Conservation (phyloP, 2,113 vertebrate species). For the Galemys pyrenaicus region DNA sequence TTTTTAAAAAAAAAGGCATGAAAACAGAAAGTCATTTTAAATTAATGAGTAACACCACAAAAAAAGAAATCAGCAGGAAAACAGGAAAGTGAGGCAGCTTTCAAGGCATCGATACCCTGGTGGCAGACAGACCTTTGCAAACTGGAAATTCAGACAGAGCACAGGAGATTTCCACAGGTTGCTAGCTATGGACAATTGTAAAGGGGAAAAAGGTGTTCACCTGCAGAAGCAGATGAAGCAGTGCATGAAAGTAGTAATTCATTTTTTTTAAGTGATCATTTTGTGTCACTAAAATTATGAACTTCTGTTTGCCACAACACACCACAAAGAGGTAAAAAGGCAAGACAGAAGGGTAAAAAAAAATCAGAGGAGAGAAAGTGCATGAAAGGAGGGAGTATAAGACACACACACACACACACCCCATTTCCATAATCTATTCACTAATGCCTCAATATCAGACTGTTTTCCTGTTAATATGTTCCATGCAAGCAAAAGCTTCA, state of each 20-base stretch:
- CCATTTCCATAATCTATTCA: background rate
- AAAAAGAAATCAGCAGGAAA: too few species aligned
- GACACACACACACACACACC: background rate
- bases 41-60: too few species aligned
- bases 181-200: too few species aligned
- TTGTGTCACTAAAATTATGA: background rate
- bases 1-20: too few species aligned
- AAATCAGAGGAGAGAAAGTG: background rate
- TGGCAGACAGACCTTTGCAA: too few species aligned
- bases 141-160: too few species aligned
- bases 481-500: background rate
- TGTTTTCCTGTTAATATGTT: background rate
- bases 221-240: background rate
- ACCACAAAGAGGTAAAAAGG: background rate
- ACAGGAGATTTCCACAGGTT: too few species aligned
- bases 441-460: background rate
- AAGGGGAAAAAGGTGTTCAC: too few species aligned
- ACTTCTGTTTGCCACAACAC: background rate
- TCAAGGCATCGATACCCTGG: too few species aligned
- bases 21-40: too few species aligned
- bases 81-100: too few species aligned
- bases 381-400: background rate
- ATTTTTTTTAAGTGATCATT: background rate
- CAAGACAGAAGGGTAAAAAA: background rate
- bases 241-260: background rate